A percentile compares a stretch with the other conserved stretches of the same genome.
Conservation (phyloP, 1,140 invertebrate species). For the Cyphomyrmex costatus region DNA sequence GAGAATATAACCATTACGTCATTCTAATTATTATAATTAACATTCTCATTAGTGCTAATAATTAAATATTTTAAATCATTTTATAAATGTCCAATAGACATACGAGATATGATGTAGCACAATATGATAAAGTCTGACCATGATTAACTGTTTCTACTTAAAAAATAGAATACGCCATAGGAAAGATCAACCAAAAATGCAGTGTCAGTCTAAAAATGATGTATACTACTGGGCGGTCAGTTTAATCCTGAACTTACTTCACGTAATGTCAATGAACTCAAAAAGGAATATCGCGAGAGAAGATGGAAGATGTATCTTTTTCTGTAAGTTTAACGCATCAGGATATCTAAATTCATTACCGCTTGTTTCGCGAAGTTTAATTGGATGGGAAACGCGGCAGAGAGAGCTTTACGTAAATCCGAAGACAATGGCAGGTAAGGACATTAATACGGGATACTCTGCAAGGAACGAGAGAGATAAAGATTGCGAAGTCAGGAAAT, state of each 20-base stretch:
- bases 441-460: constrained; percentile 57
- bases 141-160: constrained; percentile 11
- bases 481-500: constrained; percentile 43
- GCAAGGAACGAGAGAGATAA: neutral
- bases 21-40: neutral
- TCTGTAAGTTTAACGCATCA: constrained; percentile 65
- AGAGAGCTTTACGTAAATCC: constrained; percentile 48
- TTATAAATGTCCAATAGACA: neutral
- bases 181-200: constrained; percentile 10
- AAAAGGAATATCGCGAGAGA: constrained; percentile 44
- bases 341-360: constrained; percentile 78
- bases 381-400: constrained; percentile 72
- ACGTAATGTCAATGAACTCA: constrained; percentile 11
- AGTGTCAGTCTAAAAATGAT: constrained; percentile 55
- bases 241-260: constrained; percentile 60
- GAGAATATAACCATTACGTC: neutral
- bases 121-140: constrained; percentile 21
- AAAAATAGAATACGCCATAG: constrained; percentile 6
- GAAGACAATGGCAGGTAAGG: constrained; percentile 25
- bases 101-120: no score
- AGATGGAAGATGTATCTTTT: constrained; percentile 56
- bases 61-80: neutral
- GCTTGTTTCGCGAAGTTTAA: constrained; percentile 77
- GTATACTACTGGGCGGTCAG: constrained; percentile 65
- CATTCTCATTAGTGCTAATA: neutral